Conservation (phyloP, 1,140 invertebrate genomes). For the Ostrea edulis region DNA sequence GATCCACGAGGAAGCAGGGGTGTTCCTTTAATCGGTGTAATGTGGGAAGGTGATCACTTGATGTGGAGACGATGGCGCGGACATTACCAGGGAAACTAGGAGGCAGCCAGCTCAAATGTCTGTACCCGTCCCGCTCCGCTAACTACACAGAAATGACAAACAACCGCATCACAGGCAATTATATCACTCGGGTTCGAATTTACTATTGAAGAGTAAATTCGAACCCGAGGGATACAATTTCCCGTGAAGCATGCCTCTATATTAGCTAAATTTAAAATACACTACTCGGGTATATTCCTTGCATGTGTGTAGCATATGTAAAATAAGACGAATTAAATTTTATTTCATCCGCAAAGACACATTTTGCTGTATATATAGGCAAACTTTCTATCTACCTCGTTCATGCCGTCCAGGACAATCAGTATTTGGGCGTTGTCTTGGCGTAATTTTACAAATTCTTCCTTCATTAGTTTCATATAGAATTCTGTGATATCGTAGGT, state of each 20-base stretch:
- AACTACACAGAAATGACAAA: conserved; percentile 53
- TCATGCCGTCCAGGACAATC: conserved; percentile 68
- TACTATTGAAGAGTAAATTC: too few species aligned
- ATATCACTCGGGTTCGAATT: too few species aligned
- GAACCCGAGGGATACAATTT: too few species aligned
- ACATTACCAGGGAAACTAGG: conserved; percentile 68
- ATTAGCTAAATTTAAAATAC: too few species aligned
- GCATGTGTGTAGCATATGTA: too few species aligned
- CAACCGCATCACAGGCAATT: too few species aligned
- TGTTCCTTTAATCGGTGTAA: conserved; percentile 65
- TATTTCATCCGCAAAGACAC: too few species aligned
- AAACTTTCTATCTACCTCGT: conserved; percentile 60
- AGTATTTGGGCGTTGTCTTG: conserved; percentile 52
- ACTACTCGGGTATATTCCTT: too few species aligned
- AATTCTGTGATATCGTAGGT: conserved; percentile 40
- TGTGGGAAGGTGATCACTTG: conserved; percentile 63
- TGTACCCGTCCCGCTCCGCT: conserved; percentile 51
- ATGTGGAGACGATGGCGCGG: conserved; percentile 69
- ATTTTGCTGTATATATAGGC: too few species aligned
- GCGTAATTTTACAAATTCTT: conserved; percentile 51
- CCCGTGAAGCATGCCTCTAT: too few species aligned
- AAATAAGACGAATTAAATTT: too few species aligned
- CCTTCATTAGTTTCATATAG: conserved; percentile 44
- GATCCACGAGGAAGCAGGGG: conserved; percentile 54
- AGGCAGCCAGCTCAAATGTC: conserved; percentile 71